These are phyloP conservation scores for Campoletis sonorensis DNA, from an alignment of 1,140 invertebrate genomes.

Conservation along the genomic window DNA sequence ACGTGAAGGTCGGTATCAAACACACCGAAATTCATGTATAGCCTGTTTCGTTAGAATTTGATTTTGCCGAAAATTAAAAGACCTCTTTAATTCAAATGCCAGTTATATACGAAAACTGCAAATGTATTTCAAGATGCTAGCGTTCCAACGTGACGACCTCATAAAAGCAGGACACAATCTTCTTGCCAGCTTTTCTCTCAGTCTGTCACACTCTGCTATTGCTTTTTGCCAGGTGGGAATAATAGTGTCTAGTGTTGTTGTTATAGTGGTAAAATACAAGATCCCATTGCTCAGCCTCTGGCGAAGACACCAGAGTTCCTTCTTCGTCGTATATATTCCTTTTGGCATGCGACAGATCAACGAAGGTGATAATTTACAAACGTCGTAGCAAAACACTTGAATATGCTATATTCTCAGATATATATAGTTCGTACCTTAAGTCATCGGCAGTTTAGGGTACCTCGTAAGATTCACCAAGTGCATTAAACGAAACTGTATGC, in stretches of 20 bases:
- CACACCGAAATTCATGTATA: neutral
- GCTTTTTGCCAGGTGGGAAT: neutral
- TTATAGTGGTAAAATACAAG: slow-evolving; percentile 10
- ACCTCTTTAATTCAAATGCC: slow-evolving; percentile 27
- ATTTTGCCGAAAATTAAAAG: slow-evolving; percentile 11
- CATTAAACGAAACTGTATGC: slow-evolving; percentile 48
- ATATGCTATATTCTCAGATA: too few species aligned
- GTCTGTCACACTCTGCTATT: neutral
- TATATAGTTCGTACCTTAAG: too few species aligned
- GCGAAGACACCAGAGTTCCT: neutral
- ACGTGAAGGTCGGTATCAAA: too few species aligned
- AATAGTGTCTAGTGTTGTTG: slow-evolving; percentile 13
- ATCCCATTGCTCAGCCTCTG: neutral
- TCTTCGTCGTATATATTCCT: slow-evolving; percentile 19
- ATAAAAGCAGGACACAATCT: slow-evolving; percentile 37
- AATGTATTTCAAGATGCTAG: slow-evolving; percentile 32
- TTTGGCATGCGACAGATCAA: neutral
- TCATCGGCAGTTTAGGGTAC: slow-evolving; percentile 1
- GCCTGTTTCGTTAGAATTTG: slow-evolving; percentile 12
- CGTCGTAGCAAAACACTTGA: neutral
- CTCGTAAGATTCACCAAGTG: slow-evolving; percentile 47
- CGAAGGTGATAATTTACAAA: neutral
- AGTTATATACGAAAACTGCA: slow-evolving; percentile 29
- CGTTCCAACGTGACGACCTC: slow-evolving; percentile 34
- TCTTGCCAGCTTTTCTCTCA: slow-evolving; percentile 9